Evolutionary conservation across 2,888 invertebrate genomes (phyloP).

Genomic region (Oxystoma pomonae): DNA sequence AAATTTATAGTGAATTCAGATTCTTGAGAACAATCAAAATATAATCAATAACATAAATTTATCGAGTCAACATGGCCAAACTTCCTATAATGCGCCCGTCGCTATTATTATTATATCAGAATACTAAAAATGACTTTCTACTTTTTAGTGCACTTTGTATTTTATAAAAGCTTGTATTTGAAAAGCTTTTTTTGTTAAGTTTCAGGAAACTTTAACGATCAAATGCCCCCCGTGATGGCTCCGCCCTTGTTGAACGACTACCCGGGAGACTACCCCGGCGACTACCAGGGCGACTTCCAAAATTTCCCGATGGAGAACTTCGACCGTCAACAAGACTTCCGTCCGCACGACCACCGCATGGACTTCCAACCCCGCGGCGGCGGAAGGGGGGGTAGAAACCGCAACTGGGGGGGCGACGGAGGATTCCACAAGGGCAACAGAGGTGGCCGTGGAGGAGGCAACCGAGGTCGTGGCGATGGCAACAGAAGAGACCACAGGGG

Average conservation of each 20-base stretch:
- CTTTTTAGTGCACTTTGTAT: no score
- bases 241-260: slow-evolving; percentile 10
- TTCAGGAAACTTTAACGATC: not conserved
- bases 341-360: not conserved
- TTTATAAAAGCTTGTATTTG: no score
- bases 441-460: slow-evolving; percentile 22
- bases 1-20: no score
- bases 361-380: slow-evolving; percentile 2
- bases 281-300: not conserved
- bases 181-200: no score
- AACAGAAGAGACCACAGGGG: slow-evolving; percentile 23
- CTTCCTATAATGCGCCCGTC: no score
- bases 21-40: no score
- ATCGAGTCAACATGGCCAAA: no score
- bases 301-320: not conserved
- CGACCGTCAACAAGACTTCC: not conserved
- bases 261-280: not conserved
- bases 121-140: no score
- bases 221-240: not conserved
- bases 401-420: slow-evolving; percentile 3
- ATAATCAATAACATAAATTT: no score
- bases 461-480: slow-evolving; percentile 7
- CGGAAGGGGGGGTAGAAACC: slow-evolving; percentile 18
- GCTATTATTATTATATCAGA: no score
- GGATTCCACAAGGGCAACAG: slow-evolving; percentile 5